A percentile compares a stretch with the other conserved stretches of the same genome.
phyloP scores from a whole-genome alignment of 2,797 vertebrate genomes.

The Oreortyx pictus region DNA sequence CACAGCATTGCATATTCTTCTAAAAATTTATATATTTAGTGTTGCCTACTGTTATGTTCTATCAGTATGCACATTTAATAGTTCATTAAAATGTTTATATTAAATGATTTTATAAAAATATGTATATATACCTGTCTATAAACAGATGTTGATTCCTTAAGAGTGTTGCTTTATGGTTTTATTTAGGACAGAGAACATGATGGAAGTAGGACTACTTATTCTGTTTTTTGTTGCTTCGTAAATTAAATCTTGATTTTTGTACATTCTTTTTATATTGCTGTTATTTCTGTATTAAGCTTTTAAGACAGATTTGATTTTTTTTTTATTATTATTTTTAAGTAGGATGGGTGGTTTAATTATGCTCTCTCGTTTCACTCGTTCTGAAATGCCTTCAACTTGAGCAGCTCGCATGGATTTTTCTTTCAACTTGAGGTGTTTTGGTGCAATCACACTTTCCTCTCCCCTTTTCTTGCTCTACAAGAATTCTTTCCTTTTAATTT shows the following conservation, averaged over 20 bases:
- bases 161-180: neutral
- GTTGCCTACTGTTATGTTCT: neutral
- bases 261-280: neutral
- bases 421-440: neutral
- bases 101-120: neutral
- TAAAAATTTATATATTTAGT: neutral
- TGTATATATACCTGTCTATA: neutral
- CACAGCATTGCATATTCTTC: neutral
- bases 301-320: neutral
- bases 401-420: neutral
- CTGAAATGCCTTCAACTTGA: neutral
- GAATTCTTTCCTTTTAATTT: neutral
- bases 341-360: neutral
- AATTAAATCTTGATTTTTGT: neutral
- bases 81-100: neutral
- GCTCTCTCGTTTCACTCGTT: fast-evolving
- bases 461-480: neutral
- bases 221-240: neutral
- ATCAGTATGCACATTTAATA: neutral
- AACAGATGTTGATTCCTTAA: neutral
- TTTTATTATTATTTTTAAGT: neutral
- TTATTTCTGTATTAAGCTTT: neutral
- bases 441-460: neutral
- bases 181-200: neutral
- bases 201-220: neutral